Percentiles rank a stretch among this genome's conserved stretches.
phyloP scores from a whole-genome alignment of 2,888 invertebrate genomes.

The Lepidocyrtinus sp. region DNA sequence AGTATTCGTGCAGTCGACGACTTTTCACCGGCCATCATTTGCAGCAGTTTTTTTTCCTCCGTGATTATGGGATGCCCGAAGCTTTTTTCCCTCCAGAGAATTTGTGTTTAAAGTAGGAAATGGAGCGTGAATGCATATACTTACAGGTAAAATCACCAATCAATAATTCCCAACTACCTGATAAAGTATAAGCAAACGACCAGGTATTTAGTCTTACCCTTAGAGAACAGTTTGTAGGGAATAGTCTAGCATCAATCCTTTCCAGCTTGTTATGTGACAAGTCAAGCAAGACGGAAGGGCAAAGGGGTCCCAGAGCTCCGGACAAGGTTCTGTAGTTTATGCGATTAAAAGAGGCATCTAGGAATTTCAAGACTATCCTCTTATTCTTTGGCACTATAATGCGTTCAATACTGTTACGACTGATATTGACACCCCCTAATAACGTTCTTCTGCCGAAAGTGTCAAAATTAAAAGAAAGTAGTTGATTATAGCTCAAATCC shows the following conservation, averaged over 20 bases:
- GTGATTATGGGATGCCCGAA: not conserved
- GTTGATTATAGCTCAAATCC: constrained; percentile 67
- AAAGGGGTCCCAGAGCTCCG: constrained; percentile 60
- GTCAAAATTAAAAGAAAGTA: constrained; percentile 83
- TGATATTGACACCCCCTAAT: constrained; percentile 83
- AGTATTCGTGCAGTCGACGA: not conserved
- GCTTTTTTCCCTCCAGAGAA: not conserved
- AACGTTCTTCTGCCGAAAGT: constrained; percentile 84
- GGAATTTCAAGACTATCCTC: constrained; percentile 79
- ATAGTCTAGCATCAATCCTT: constrained; percentile 75
- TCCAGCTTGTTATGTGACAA: constrained; percentile 84
- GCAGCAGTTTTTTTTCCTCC: no score
- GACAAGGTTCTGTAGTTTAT: constrained; percentile 72
- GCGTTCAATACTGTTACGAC: constrained; percentile 83
- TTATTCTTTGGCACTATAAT: constrained; percentile 77
- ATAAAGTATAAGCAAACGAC: constrained; percentile 9
- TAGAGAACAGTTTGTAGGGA: constrained; percentile 68
- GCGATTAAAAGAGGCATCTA: constrained; percentile 82
- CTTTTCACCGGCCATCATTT: no score
- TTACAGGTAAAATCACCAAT: not conserved
- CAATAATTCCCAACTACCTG: not conserved
- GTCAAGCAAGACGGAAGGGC: constrained; percentile 80
- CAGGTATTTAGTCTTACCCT: constrained; percentile 59
- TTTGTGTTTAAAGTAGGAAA: not conserved
- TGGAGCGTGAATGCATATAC: not conserved